Base-by-base conservation (phyloP, 2,797 vertebrate genomes). In the Cossypha caffra region DNA sequence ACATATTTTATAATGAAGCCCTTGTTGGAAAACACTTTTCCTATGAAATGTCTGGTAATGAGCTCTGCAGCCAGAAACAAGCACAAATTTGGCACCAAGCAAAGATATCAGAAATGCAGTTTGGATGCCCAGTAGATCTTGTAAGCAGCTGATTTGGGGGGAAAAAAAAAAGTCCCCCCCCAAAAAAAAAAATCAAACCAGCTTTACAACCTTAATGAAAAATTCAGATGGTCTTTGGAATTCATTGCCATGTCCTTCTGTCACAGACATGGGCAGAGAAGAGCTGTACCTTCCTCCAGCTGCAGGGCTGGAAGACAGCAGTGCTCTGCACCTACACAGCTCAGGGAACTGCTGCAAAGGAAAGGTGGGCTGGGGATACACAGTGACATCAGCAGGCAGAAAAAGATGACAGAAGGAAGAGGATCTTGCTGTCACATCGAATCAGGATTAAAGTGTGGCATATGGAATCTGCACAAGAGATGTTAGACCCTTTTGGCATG, bases 341-440 rank as follows among this genome's bases (percentile, higher is more conserved):
- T 63, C 80, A 20, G 0, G 0, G 57, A 45, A 16, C 52, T 50
- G 43, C 47, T 58, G 64, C 0, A 20, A 29, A 83, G 62, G 25
- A 68, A 88, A 69, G 71, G 76, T 69, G 40, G 47, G 3, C 52
- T 81, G 67, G 54, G 63, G 47, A 61, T 83, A 71, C 1, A 0
- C 40, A 81, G 42, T 26, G 55, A 59, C 48, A 93, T 69, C 87
- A 90, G 78, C 45, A 72, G 35, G 61, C 55, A 80, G 37, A 85
- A 69, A 21, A 71, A 82, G 68, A 80, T 20, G 72, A 87, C 88
- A 95, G 79, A 91, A 93, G 81, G 85, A 82, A 85, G 92, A 78
- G 38, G 26, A 51, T 45, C 52, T 77, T 67, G 63, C 58, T 95
- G 93, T 88, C 93, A 94, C 79, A 63, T 26, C 55, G 58, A 95